Evolutionary conservation across 2,797 vertebrate genomes (phyloP).

Genomic region (Sparus aurata): DNA sequence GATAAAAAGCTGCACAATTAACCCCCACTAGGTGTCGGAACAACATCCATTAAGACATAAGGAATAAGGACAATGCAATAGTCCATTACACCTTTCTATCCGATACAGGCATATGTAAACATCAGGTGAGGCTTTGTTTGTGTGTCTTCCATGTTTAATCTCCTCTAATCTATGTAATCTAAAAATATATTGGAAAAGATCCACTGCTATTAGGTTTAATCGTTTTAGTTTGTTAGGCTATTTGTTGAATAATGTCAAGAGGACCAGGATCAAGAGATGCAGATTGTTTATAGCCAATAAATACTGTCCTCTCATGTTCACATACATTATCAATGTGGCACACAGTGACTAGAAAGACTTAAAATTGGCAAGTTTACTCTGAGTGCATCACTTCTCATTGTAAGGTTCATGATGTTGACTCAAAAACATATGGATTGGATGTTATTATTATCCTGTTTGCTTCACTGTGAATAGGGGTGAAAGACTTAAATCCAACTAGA

Average conservation of each 20-base stretch:
- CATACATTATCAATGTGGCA: background rate
- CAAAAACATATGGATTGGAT: background rate
- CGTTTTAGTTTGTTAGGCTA: background rate
- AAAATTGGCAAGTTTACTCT: background rate
- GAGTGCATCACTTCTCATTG: background rate
- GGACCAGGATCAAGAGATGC: too few species aligned
- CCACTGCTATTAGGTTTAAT: background rate
- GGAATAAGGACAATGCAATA: background rate
- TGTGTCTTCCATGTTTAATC: background rate
- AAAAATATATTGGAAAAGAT: too few species aligned
- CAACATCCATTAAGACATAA: background rate
- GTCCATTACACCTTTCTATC: background rate
- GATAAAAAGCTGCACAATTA: background rate
- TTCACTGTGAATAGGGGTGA: background rate
- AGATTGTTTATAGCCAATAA: background rate
- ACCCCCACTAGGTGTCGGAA: background rate
- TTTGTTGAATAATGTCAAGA: background rate
- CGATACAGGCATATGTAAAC: background rate
- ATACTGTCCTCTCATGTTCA: too few species aligned
- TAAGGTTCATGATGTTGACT: background rate
- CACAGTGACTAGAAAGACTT: background rate
- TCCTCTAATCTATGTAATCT: background rate
- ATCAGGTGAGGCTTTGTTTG: background rate
- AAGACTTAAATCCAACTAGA: background rate
- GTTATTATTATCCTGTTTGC: background rate